phyloP scores from a whole-genome alignment of 2,113 vertebrate species.

The Taurulus bubalis region DNA sequence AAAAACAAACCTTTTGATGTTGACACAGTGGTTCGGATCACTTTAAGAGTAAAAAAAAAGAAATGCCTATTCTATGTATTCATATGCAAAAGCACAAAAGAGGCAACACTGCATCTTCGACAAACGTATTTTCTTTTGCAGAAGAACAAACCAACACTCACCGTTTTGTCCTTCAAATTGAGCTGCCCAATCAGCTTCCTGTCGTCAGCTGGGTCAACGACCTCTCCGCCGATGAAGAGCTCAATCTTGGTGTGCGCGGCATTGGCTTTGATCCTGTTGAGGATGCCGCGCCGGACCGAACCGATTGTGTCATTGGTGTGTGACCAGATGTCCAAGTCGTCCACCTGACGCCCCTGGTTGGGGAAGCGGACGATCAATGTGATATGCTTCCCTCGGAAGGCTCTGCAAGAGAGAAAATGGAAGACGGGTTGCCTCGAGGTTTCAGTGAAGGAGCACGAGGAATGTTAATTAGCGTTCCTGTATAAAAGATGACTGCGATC shows the following conservation, averaged over 20 bases:
- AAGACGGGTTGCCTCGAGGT: background rate
- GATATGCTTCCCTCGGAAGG: constrained; percentile 98
- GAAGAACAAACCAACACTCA: constrained; percentile 66
- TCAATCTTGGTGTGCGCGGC: constrained; percentile 98
- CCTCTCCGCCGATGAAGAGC: constrained; percentile 96
- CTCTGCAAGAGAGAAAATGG: constrained; percentile 83
- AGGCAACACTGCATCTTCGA: background rate
- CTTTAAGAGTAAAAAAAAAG: background rate
- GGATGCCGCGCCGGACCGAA: constrained; percentile 95
- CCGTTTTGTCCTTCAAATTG: constrained; percentile 99
- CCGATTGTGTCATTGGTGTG: constrained; percentile 99
- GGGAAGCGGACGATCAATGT: constrained; percentile 97
- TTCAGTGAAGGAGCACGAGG: background rate
- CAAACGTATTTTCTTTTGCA: background rate
- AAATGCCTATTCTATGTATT: background rate
- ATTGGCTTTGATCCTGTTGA: constrained; percentile 97
- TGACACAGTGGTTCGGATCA: background rate
- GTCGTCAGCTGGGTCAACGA: constrained; percentile 98
- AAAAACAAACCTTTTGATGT: background rate
- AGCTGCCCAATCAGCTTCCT: constrained; percentile 97
- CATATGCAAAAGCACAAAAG: background rate
- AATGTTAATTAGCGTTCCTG: background rate
- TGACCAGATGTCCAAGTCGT: constrained; percentile 98
- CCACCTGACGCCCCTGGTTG: constrained; percentile 98
- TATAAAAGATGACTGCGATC: background rate